Percentiles rank a stretch among this genome's conserved stretches.
Conservation (phyloP, 2,888 invertebrate genomes). For the Apodemia mormo region DNA sequence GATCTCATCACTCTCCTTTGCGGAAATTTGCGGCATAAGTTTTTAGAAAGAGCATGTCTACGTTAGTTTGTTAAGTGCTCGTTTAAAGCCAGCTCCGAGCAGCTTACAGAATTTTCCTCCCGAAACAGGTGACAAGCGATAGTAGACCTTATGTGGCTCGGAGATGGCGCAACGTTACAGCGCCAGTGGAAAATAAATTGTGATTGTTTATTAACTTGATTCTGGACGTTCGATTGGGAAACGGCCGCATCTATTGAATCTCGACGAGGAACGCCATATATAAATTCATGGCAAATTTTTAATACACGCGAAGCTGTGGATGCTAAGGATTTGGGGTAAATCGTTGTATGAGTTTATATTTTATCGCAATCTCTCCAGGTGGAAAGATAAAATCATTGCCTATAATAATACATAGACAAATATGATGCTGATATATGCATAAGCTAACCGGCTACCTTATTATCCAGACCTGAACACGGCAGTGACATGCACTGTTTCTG, state of each 20-base stretch:
- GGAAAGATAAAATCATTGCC: too few species aligned
- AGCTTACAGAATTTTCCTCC: conserved; percentile 2
- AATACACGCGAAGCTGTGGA: neutral
- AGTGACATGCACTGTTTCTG: too few species aligned
- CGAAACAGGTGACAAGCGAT: conserved; percentile 25
- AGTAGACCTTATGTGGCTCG: conserved; percentile 24
- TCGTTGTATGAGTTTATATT: neutral
- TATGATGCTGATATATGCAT: too few species aligned
- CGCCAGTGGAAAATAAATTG: conserved; percentile 19
- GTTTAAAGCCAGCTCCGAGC: neutral
- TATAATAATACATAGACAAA: too few species aligned
- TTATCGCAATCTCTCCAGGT: neutral
- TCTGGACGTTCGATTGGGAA: conserved; percentile 20
- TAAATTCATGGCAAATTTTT: neutral
- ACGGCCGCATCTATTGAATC: conserved; percentile 1
- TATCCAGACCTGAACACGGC: too few species aligned
- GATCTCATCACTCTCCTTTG: too few species aligned
- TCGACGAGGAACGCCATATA: neutral
- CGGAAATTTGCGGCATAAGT: too few species aligned
- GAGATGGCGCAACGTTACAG: conserved; percentile 21
- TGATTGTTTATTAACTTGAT: conserved; percentile 21
- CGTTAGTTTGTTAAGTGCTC: neutral
- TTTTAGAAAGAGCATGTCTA: neutral
- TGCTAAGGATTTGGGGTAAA: neutral
- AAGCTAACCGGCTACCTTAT: too few species aligned